These are phyloP conservation scores for Oostethus manadensis DNA, from an alignment of 2,113 vertebrate species.

Conservation along the genomic window DNA sequence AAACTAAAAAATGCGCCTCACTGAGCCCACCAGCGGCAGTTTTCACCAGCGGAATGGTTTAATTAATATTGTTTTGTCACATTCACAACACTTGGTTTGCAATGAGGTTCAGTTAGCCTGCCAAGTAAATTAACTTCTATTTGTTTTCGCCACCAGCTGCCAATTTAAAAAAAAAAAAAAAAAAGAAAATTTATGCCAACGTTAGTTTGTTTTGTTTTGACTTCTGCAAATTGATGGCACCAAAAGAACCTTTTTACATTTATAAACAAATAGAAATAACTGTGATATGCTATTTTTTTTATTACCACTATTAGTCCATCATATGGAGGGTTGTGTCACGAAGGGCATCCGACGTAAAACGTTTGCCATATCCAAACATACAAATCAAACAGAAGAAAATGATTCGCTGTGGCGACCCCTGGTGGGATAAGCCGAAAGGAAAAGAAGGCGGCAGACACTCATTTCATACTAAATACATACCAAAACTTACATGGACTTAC, in stretches of 20 bases:
- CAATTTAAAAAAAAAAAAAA: conserved; percentile 10
- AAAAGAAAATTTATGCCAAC: conserved; percentile 24
- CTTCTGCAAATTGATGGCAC: conserved; percentile 22
- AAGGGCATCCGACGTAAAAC: no score
- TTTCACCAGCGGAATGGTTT: neutral
- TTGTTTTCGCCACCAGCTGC: conserved; percentile 23
- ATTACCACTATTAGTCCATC: no score
- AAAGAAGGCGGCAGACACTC: no score
- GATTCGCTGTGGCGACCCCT: no score
- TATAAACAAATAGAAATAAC: conserved; percentile 1
- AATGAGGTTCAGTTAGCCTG: conserved; percentile 8
- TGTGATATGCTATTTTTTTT: no score
- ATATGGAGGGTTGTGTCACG: no score
- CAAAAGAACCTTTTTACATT: conserved; percentile 17
- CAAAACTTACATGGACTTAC: no score
- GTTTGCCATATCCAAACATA: no score
- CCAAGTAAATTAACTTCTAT: conserved; percentile 33
- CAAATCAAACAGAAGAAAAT: no score
- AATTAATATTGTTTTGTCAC: conserved; percentile 13
- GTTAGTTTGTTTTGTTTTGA: conserved; percentile 28
- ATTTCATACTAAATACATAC: no score
- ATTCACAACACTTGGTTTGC: conserved; percentile 15
- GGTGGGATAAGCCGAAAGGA: no score
- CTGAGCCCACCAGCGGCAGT: neutral
- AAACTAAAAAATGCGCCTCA: neutral